These are phyloP conservation scores for Istiophorus platypterus DNA, from an alignment of 2,113 vertebrate species.

Conservation along the genomic window DNA sequence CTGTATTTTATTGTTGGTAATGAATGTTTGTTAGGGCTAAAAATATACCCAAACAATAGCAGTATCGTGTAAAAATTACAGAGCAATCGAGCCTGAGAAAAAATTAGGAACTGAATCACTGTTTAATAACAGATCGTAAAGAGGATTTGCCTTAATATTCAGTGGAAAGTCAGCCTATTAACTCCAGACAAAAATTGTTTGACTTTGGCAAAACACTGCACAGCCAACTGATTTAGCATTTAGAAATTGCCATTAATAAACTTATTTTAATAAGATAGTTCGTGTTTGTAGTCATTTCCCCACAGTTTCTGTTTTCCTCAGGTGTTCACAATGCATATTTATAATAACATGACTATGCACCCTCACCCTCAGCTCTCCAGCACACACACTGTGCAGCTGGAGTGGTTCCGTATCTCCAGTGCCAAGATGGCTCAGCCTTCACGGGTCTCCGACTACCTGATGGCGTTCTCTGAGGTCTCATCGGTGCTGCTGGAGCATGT, in stretches of 20 bases:
- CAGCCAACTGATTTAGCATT: neutral
- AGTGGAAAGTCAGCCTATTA: neutral
- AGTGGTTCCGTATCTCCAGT: slow-evolving; percentile 96
- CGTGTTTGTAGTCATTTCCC: too few relatives aligned
- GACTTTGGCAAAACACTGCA: neutral
- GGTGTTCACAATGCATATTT: neutral
- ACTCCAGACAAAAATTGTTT: neutral
- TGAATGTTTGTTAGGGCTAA: too few relatives aligned
- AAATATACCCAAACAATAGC: neutral
- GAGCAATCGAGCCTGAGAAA: neutral
- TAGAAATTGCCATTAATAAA: neutral
- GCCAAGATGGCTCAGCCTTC: slow-evolving; percentile 87
- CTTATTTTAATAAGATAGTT: too few relatives aligned
- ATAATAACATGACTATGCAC: neutral
- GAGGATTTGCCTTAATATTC: slow-evolving; percentile 19
- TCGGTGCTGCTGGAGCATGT: slow-evolving; percentile 86
- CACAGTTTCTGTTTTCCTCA: neutral
- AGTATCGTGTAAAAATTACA: slow-evolving; percentile 18
- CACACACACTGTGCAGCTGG: slow-evolving; percentile 88
- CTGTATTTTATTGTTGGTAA: too few relatives aligned
- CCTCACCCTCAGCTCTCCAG: slow-evolving; percentile 84
- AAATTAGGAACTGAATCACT: neutral
- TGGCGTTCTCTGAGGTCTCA: slow-evolving; percentile 88
- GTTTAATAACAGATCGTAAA: slow-evolving; percentile 6
- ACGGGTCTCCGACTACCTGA: slow-evolving; percentile 87